Evolutionary conservation across 2,888 invertebrate species (phyloP).

Genomic region (Cerceris ruficornis): DNA sequence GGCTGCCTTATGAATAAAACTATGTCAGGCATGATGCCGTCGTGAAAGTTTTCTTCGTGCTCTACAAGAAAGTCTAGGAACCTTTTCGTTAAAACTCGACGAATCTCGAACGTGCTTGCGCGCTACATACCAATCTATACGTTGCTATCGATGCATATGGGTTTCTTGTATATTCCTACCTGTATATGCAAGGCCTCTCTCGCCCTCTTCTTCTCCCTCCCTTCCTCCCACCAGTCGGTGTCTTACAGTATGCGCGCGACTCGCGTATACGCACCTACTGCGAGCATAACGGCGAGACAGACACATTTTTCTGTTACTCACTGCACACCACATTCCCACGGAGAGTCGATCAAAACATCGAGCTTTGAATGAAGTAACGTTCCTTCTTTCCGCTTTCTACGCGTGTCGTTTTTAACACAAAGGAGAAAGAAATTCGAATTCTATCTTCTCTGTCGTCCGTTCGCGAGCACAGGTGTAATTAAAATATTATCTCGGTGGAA

Average conservation of each 20-base stretch:
- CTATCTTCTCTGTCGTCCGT: background rate
- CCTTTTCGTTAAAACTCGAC: constrained; percentile 33
- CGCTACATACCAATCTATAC: constrained; percentile 23
- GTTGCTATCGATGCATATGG: constrained; percentile 13
- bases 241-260: constrained; percentile 35
- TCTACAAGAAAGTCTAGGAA: constrained; percentile 25
- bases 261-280: constrained; percentile 18
- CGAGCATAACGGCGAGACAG: constrained; percentile 49
- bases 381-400: constrained; percentile 11
- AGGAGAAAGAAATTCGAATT: background rate
- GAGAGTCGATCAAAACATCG: constrained; percentile 47
- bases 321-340: constrained; percentile 51
- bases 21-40: constrained; percentile 65
- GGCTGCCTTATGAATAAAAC: constrained; percentile 51
- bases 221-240: constrained; percentile 20
- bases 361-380: constrained; percentile 22
- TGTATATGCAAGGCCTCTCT: constrained; percentile 36
- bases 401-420: background rate
- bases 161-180: constrained; percentile 20
- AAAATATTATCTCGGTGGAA: background rate
- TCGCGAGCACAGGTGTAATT: background rate
- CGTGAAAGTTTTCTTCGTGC: constrained; percentile 38
- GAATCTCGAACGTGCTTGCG: constrained; percentile 19
- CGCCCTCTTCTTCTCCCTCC: constrained; percentile 4
- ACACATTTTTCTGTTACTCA: constrained; percentile 58